Conservation (phyloP, 2,113 vertebrate species). For the Camarhynchus parvulus region DNA sequence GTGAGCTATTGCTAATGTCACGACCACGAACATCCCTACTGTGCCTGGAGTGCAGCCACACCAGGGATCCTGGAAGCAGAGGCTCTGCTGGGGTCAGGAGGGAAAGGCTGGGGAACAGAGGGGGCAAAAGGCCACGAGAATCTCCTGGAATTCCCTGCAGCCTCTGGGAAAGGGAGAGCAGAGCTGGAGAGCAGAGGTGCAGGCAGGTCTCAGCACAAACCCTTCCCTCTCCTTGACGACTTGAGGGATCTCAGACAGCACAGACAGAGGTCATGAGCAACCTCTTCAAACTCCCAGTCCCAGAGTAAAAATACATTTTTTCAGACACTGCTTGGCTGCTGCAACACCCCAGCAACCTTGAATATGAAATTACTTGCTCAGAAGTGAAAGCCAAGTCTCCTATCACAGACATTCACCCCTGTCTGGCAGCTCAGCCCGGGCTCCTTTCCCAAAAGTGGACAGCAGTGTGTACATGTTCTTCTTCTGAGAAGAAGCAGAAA, state of each 20-base stretch:
- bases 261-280: background rate
- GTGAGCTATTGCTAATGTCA: background rate
- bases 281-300: background rate
- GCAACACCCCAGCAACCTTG: background rate
- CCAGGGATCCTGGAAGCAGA: background rate
- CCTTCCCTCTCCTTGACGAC: background rate
- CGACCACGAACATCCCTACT: background rate
- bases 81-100: background rate
- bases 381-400: background rate
- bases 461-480: background rate
- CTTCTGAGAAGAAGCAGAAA: background rate
- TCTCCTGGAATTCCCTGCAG: background rate
- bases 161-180: background rate
- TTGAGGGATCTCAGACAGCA: background rate
- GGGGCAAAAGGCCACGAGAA: rapidly evolving
- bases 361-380: background rate
- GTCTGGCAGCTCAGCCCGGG: background rate
- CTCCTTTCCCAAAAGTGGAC: background rate
- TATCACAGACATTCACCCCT: background rate
- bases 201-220: background rate
- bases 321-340: background rate
- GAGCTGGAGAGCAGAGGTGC: background rate
- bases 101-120: background rate
- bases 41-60: background rate
- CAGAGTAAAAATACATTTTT: background rate